Percentiles rank a stretch among this genome's conserved stretches.
These are phyloP conservation scores for Epiblema foenella DNA, from an alignment of 2,888 invertebrate species.

Conservation along the genomic window DNA sequence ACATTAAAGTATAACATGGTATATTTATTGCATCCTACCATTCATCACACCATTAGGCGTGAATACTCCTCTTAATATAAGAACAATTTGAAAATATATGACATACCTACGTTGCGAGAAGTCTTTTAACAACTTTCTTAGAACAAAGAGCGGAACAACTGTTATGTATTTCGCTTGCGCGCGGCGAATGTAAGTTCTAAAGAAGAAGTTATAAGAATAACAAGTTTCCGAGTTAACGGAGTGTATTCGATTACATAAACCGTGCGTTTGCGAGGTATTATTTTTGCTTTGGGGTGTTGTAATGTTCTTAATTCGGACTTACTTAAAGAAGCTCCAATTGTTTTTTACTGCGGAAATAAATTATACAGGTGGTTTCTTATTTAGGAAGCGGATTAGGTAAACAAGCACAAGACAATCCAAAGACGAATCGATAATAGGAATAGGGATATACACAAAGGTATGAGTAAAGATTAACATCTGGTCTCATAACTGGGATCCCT, in stretches of 20 bases:
- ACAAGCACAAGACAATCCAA: background rate
- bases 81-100: constrained; percentile 30
- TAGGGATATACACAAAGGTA: no score
- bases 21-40: no score
- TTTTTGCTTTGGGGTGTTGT: constrained; percentile 16
- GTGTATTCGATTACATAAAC: constrained; percentile 34
- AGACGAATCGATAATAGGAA: no score
- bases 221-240: constrained; percentile 35
- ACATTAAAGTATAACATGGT: no score
- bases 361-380: background rate
- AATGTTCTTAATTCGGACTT: background rate
- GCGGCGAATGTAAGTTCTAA: constrained; percentile 24
- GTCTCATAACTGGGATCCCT: no score
- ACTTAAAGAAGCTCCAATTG: background rate
- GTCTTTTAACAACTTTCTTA: constrained; percentile 35
- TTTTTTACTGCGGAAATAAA: background rate
- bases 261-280: constrained; percentile 18
- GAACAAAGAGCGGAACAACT: constrained; percentile 41
- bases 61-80: background rate
- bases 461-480: no score
- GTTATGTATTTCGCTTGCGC: constrained; percentile 30
- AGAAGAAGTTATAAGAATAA: constrained; percentile 39
- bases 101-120: constrained; percentile 15
- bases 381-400: background rate
- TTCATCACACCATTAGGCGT: background rate